These are phyloP conservation scores for Caenorhabditis sp. DNA, from an alignment of 2,888 invertebrate genomes.

Conservation along the genomic window DNA sequence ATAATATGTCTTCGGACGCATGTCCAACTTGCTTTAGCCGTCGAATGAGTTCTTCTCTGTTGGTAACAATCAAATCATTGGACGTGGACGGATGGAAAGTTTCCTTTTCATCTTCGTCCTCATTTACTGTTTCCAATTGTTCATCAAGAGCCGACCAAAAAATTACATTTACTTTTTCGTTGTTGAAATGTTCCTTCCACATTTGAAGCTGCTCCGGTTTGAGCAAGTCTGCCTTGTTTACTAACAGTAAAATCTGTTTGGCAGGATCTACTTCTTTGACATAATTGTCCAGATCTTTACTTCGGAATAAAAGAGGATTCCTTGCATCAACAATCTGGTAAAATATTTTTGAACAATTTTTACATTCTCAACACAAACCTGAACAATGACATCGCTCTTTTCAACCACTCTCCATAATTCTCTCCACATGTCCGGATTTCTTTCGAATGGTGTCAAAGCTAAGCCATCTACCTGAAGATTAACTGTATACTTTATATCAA, in stretches of 20 bases:
- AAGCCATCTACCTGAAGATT: conserved; percentile 77
- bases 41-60: conserved; percentile 79
- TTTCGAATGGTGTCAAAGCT: conserved; percentile 92
- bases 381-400: conserved; percentile 75
- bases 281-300: conserved; percentile 87
- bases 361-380: conserved; percentile 35
- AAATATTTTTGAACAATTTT: background rate
- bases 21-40: conserved; percentile 78
- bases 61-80: conserved; percentile 72
- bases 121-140: conserved; percentile 13
- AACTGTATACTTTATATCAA: conserved; percentile 18
- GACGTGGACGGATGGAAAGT: conserved; percentile 24
- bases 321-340: conserved; percentile 91
- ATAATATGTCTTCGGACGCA: conserved; percentile 37
- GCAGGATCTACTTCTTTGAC: conserved; percentile 80
- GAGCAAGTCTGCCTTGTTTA: conserved; percentile 95
- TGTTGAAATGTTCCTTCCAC: conserved; percentile 71
- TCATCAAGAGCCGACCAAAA: conserved; percentile 78
- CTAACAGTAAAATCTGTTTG: conserved; percentile 83
- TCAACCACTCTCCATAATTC: conserved; percentile 99
- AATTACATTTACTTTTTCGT: conserved; percentile 79
- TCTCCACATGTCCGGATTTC: conserved; percentile 96
- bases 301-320: conserved; percentile 91
- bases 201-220: conserved; percentile 79
- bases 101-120: conserved; percentile 21